A percentile compares a stretch with the other conserved stretches of the same genome.
These are phyloP conservation scores for Xiphydria camelus DNA, from an alignment of 2,888 invertebrate genomes.

Conservation along the genomic window DNA sequence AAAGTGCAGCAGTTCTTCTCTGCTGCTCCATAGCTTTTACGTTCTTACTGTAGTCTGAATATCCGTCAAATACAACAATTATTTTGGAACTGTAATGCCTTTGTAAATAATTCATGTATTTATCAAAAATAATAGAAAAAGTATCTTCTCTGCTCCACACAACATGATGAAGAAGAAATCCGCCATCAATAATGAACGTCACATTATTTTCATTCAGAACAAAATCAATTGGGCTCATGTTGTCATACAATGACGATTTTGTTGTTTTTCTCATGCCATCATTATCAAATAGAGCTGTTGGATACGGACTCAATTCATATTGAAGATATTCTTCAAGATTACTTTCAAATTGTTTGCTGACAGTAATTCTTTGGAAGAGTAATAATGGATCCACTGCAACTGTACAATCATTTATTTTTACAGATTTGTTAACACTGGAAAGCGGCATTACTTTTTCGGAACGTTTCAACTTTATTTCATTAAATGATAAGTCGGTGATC, in stretches of 20 bases:
- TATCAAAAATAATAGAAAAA: too few species aligned
- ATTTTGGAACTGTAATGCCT: too few species aligned
- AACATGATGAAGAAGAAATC: slow-evolving; percentile 41
- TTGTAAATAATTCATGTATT: too few species aligned
- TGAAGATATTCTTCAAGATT: slow-evolving; percentile 31
- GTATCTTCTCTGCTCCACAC: too few species aligned
- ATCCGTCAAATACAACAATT: too few species aligned
- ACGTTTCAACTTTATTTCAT: slow-evolving; percentile 37
- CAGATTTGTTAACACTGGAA: slow-evolving; percentile 3
- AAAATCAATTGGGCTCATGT: slow-evolving; percentile 22
- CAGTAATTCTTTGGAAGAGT: slow-evolving; percentile 45
- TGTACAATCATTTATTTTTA: slow-evolving; percentile 11
- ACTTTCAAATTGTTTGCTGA: slow-evolving; percentile 26
- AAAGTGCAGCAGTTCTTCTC: too few species aligned
- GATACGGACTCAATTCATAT: slow-evolving; percentile 25
- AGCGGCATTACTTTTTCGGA: slow-evolving; percentile 30
- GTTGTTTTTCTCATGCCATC: slow-evolving; percentile 29
- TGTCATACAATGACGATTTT: slow-evolving; percentile 17
- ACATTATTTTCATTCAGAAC: slow-evolving; percentile 28
- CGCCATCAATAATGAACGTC: slow-evolving; percentile 34
- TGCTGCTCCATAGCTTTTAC: too few species aligned
- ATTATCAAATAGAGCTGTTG: slow-evolving; percentile 23
- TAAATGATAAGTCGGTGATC: slow-evolving; percentile 33
- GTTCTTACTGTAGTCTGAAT: too few species aligned
- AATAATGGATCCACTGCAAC: too few species aligned